Evolutionary conservation across 2,888 invertebrate genomes (phyloP), one percentile per base, ranked within the genome.

Genomic region (Apotomis betuletana): DNA sequence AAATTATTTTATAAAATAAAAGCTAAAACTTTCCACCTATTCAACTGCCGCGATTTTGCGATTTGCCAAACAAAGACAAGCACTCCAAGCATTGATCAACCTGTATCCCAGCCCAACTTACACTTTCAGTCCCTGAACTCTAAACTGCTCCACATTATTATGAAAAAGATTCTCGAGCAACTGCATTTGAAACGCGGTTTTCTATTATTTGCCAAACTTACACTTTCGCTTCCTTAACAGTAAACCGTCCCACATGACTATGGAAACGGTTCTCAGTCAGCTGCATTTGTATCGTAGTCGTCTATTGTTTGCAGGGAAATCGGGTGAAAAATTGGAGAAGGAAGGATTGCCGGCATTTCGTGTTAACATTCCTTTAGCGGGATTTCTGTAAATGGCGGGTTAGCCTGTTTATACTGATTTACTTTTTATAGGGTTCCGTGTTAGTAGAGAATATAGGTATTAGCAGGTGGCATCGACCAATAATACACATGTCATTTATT

Each of bases 11-110:
- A 4, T 0, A 41, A 4, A 41, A 2, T 41, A 41, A 6, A 41
- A 41, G 5, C 0, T 41, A 6, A 49, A 49, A 10, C 49, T 5
- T 46, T 10, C 49, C 49, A 49, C 12, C 52, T 41, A 54, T 15
- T 55, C n/a, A 15, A 27, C 27, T 27, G 27, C 27, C 27, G 2
- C 2, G 27, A 27, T 5, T 8, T 3, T 41, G 64, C 54, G 54
- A 54, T 61, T 64, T 49, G 9, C 15, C 41, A 54, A 55, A 55
- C 54, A 64, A 64, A 55, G 54, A 62, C n/a, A 36, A 41, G 13
- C 36, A 54, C 63, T 64, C 4, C 54, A 55, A 55, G 44, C 64
- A 55, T 64, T 64, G 64, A 64, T 64, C 64, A 64, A 64, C 54
- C 44, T 55, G 64, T 64, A 55, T 55, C 41, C 3, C 9, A 41